These are phyloP conservation scores for Hyla sarda DNA, from an alignment of 2,113 vertebrate species.

Conservation along the genomic window DNA sequence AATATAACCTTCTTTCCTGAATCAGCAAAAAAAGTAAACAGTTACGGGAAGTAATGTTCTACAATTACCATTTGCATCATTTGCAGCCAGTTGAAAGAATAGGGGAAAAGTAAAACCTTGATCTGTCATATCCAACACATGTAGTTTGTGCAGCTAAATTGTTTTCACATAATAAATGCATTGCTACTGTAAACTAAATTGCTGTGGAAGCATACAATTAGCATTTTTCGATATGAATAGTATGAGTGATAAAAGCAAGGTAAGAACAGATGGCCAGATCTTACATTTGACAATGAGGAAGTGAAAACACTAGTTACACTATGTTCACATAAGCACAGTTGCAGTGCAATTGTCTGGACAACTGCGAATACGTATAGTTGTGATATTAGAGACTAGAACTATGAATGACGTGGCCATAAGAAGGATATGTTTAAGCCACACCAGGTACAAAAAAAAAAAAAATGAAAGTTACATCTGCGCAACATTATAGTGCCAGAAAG, in stretches of 20 bases:
- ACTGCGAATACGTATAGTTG: background rate
- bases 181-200: background rate
- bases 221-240: background rate
- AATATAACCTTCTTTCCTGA: conserved; percentile 90
- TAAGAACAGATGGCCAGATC: conserved; percentile 1
- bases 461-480: no score
- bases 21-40: conserved; percentile 56
- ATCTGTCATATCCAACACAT: background rate
- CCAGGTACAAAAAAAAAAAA: no score
- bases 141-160: background rate
- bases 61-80: conserved; percentile 13
- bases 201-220: background rate
- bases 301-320: background rate
- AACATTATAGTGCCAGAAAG: no score
- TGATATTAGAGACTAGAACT: background rate
- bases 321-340: background rate
- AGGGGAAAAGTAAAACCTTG: background rate
- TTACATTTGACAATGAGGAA: background rate
- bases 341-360: background rate
- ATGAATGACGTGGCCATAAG: background rate
- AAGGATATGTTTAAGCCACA: background rate
- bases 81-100: background rate
- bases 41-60: conserved; percentile 3
- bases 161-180: background rate
- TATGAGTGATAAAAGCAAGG: background rate